phyloP scores from a whole-genome alignment of 92 coral and sea anemone genomes.

The Epizoanthus illoricatus region DNA sequence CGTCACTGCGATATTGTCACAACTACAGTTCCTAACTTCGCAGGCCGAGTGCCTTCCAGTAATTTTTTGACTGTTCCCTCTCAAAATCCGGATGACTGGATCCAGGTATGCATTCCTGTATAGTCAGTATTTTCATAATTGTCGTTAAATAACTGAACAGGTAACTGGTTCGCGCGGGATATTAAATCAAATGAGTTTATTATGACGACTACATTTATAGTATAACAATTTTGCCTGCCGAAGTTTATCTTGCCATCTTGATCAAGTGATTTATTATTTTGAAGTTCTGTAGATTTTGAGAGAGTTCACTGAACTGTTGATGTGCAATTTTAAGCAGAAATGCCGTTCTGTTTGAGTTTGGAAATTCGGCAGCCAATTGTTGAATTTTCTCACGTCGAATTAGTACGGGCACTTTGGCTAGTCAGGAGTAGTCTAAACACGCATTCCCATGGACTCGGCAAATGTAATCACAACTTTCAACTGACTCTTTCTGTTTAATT shows the following conservation, averaged over 20 bases:
- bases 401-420: not conserved
- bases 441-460: slow-evolving; percentile 15
- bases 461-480: not conserved
- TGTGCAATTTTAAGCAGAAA: not conserved
- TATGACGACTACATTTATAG: not conserved
- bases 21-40: slow-evolving; percentile 70
- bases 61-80: slow-evolving; percentile 43
- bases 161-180: slow-evolving; percentile 12
- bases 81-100: slow-evolving; percentile 65
- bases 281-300: slow-evolving; percentile 18
- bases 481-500: not conserved
- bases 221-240: slow-evolving; percentile 9
- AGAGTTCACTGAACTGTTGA: not conserved
- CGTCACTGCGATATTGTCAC: slow-evolving; percentile 53
- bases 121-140: not conserved
- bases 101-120: slow-evolving; percentile 60
- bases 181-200: not conserved
- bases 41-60: slow-evolving; percentile 48
- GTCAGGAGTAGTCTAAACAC: not conserved
- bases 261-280: slow-evolving; percentile 28
- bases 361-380: not conserved
- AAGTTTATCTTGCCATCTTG: slow-evolving; percentile 26
- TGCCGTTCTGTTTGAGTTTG: not conserved
- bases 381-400: not conserved
- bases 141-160: not conserved